These are phyloP conservation scores for Colletes gigas DNA, from an alignment of 1,140 invertebrate species.

Conservation along the genomic window DNA sequence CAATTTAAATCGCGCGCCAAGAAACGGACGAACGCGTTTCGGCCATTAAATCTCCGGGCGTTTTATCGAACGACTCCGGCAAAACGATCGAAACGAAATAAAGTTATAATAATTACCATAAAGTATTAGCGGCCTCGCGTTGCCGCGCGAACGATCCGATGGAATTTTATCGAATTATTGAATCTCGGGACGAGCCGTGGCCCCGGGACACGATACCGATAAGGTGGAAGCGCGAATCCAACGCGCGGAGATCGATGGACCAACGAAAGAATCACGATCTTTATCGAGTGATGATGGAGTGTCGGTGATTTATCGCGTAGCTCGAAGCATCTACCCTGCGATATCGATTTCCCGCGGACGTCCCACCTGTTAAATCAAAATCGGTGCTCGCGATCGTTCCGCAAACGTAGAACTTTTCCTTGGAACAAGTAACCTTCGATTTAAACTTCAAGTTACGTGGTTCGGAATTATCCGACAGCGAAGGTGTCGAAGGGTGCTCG, in stretches of 20 bases:
- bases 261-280: conserved; percentile 38
- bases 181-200: not conserved
- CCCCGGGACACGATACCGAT: conserved; percentile 5
- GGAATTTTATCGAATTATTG: conserved; percentile 52
- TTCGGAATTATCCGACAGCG: too few species aligned
- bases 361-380: too few species aligned
- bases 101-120: conserved; percentile 51
- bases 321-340: not conserved
- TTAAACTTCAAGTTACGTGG: too few species aligned
- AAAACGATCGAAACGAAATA: conserved; percentile 49
- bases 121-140: conserved; percentile 3
- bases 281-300: conserved; percentile 53
- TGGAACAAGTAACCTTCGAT: too few species aligned
- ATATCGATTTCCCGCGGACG: not conserved
- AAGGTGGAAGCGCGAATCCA: not conserved
- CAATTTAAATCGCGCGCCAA: conserved; percentile 40
- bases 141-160: not conserved
- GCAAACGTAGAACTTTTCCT: too few species aligned
- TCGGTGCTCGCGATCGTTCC: too few species aligned
- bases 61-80: conserved; percentile 3
- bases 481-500: too few species aligned
- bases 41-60: conserved; percentile 8
- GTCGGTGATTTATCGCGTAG: conserved; percentile 23
- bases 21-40: conserved; percentile 34
- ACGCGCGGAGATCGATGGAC: conserved; percentile 33